Evolutionary conservation across 2,888 invertebrate species (phyloP), one percentile per base, ranked within the genome.

Genomic region (Cerceris rybyensis): DNA sequence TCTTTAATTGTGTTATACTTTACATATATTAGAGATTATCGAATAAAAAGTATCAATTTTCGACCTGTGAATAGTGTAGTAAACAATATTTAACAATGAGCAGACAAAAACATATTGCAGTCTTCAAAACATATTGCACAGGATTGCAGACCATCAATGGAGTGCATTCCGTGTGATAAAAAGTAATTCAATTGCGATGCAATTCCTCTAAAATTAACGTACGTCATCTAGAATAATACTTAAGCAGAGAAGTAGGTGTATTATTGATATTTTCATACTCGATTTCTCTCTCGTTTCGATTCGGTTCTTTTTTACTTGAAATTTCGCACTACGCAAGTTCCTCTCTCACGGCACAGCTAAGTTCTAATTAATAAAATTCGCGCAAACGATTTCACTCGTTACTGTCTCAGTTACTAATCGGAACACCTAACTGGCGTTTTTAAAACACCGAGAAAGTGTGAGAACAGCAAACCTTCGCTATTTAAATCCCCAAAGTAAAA

Each of bases 401-500:
- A 52, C n/a, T n/a, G 14, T n/a, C n/a, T 52, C 28, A 7, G 52
- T 52, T 52, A n/a, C 5, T 52, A 14, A n/a, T 46, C 52, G 14
- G 11, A n/a, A 7, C n/a, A 52, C 7, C n/a, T 52, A n/a, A n/a
- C n/a, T n/a, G 2, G 39, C 16, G 13, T 49, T 16, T 60, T 43
- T 39, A 28, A 9, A 2, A 6, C 28, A 39, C 11, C 57, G 72
- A 72, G 72, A 75, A 75, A 72, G 72, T 72, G 43, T 72, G 66
- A 42, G 72, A 75, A 75, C 54, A 61, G 52, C 46, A 39, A 65
- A 60, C 49, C 42, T 72, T 66, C 60, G 39, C 50, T 49, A 28
- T 66, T 71, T 65, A 43, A 49, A 65, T 70, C 64, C 64, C 49
- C 50, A 52, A 14, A 52, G 39, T 46, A 14, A 39, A 43, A 64